Base-by-base conservation (phyloP, 2,888 invertebrate genomes). In the Camponotus fellah region DNA sequence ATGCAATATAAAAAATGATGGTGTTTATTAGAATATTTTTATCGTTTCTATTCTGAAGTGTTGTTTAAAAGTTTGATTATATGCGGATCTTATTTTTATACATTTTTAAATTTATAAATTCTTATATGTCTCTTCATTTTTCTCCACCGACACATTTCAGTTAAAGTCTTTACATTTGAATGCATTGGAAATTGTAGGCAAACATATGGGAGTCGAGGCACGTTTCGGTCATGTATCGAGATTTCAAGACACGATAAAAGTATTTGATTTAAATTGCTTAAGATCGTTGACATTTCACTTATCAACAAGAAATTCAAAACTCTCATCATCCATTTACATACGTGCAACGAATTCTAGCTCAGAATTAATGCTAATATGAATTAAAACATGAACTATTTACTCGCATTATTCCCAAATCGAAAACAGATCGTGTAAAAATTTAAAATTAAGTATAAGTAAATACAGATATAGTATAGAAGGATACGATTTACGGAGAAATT, bases 261-360 rank as follows among this genome's bases (percentile, higher is more conserved):
- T 12, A 21, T 46, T 69, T 37, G 58, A 81, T 69, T 75, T 17
- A 9, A 14, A 12, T 65, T 53, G 60, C 37, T 66, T 46, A 26
- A 68, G 3, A 43, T 32, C 66, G 56, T 68, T 65, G 62, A n/a
- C 5, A 46, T 26, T 46, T n/a, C 64, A 46, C 43, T 34, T 40
- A 62, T 64, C 56, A 34, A 69, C 56, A 37, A 21, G 49, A 69
- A 86, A 26, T 60, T 76, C 84, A 62, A 49, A 68, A 62, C 58
- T 53, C 71, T 85, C 56, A 62, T 53, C 66, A 37, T 82, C 43
- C 43, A 76, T 65, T 75, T 34, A 26, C 21, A 21, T 14, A 17
- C 40, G 0, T 14, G 4, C 8, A 14, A 64, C 6, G 26, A 49
- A 66, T 76, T 3, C 12, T n/a, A 26, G 12, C 12, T 56, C 3